Conservation (phyloP, 2,888 invertebrate genomes). For the Drosophila longiperda region DNA sequence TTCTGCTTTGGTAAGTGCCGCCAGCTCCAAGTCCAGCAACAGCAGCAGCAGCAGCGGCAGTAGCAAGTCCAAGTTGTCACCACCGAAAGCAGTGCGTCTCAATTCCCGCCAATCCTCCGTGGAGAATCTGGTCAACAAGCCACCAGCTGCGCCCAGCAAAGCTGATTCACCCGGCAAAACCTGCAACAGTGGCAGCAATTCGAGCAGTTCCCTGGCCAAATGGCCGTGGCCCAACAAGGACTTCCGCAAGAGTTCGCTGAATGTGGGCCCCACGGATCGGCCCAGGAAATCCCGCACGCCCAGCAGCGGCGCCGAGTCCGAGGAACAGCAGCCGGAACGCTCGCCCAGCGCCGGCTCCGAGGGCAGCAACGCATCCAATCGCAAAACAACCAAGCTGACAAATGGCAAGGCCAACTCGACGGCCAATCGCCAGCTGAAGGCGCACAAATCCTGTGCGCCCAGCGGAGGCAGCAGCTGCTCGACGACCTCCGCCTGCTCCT, state of each 20-base stretch:
- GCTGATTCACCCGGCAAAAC: slow-evolving; percentile 84
- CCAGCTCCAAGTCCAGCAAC: slow-evolving; percentile 4
- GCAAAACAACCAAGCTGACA: slow-evolving; percentile 33
- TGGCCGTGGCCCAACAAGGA: slow-evolving; percentile 88
- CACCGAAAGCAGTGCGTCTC: slow-evolving; percentile 79
- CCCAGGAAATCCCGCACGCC: slow-evolving; percentile 84
- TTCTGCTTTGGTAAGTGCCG: not conserved
- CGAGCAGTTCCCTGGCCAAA: slow-evolving; percentile 76
- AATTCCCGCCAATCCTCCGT: slow-evolving; percentile 82
- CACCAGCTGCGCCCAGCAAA: slow-evolving; percentile 72
- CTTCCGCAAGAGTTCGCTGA: slow-evolving; percentile 90
- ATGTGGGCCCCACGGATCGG: slow-evolving; percentile 87
- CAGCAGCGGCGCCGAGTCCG: slow-evolving; percentile 83
- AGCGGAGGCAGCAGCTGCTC: slow-evolving; percentile 82
- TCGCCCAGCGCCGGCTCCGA: slow-evolving; percentile 86
- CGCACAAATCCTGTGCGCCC: slow-evolving; percentile 59
- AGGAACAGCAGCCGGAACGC: slow-evolving; percentile 81
- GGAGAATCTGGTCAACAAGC: slow-evolving; percentile 79
- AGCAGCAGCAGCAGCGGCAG: not conserved
- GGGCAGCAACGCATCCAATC: slow-evolving; percentile 85
- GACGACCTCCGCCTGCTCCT: slow-evolving; percentile 45
- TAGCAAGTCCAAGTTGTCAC: slow-evolving; percentile 81
- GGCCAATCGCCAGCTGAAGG: slow-evolving; percentile 80
- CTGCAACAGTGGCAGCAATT: slow-evolving; percentile 74
- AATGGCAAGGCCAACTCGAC: slow-evolving; percentile 30